These are phyloP conservation scores for Sinodicranocentrus sp. DNA, from an alignment of 2,888 invertebrate genomes.

Conservation along the genomic window DNA sequence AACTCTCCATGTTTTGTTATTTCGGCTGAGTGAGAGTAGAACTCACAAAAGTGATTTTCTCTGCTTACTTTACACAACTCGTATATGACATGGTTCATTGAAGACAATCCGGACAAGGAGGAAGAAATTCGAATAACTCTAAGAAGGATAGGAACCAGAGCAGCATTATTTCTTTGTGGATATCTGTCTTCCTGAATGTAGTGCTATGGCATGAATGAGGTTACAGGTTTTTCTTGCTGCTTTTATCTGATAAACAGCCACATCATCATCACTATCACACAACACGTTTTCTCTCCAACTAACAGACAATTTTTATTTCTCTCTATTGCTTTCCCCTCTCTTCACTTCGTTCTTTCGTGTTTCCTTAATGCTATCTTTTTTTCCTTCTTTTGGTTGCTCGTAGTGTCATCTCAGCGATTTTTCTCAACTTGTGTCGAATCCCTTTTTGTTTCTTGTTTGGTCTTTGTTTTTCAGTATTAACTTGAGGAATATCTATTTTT, in stretches of 20 bases:
- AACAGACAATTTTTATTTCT: background rate
- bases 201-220: constrained; percentile 6
- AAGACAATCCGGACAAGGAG: constrained; percentile 22
- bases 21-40: constrained; percentile 45
- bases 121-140: background rate
- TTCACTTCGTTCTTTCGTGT: background rate
- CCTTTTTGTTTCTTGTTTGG: background rate
- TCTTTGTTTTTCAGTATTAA: background rate
- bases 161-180: background rate
- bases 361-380: background rate
- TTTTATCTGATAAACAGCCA: constrained; percentile 45
- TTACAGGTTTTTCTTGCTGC: constrained; percentile 29
- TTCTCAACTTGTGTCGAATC: background rate
- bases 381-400: background rate
- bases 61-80: constrained; percentile 33
- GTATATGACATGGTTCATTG: constrained; percentile 49
- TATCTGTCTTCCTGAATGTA: background rate
- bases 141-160: background rate
- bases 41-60: constrained; percentile 9
- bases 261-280: constrained; percentile 30
- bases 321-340: background rate
- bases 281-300: constrained; percentile 6
- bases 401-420: constrained; percentile 42
- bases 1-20: constrained; percentile 40
- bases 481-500: too few species aligned